phyloP scores from a whole-genome alignment of 2,888 invertebrate species.

The Drosophila falleni region DNA sequence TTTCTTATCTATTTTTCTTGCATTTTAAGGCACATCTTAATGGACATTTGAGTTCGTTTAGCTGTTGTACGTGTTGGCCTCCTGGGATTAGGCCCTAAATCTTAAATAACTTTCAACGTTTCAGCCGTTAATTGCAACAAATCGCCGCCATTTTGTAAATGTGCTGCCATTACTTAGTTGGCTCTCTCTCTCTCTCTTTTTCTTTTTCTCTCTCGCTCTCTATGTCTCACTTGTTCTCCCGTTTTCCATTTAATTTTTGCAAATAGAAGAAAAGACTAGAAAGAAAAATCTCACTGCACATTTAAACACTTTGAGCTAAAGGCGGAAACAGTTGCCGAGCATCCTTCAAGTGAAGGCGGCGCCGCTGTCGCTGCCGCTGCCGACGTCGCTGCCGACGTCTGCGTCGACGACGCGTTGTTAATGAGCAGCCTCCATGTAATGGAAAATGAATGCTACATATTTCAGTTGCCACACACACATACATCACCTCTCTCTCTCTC shows the following conservation, averaged over 20 bases:
- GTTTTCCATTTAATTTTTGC: conserved; percentile 55
- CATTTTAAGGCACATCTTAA: conserved; percentile 5
- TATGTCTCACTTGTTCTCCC: background rate
- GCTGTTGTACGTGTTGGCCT: background rate
- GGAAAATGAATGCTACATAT: conserved; percentile 42
- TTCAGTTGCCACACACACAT: conserved; percentile 11
- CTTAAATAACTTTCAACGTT: conserved; percentile 57
- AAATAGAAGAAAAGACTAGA: conserved; percentile 26
- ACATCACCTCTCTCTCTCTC: too few relatives aligned
- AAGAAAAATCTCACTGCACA: conserved; percentile 39
- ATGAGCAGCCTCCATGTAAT: conserved; percentile 63
- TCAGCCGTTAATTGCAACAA: conserved; percentile 74
- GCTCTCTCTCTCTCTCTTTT: background rate
- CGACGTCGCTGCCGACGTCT: background rate
- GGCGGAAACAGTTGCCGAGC: conserved; percentile 63
- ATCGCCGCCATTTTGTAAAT: conserved; percentile 70
- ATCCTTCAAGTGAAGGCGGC: conserved; percentile 66
- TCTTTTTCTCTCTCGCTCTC: background rate
- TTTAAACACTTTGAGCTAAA: conserved; percentile 46
- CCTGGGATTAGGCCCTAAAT: conserved; percentile 14
- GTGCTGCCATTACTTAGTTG: conserved; percentile 60
- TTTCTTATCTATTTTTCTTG: background rate
- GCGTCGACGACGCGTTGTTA: conserved; percentile 51
- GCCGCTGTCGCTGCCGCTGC: conserved; percentile 19
- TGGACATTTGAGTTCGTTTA: conserved; percentile 4